Percentiles rank a stretch among this genome's conserved stretches.
phyloP scores from a whole-genome alignment of 2,888 invertebrate genomes.

The Notodonta ziczac region DNA sequence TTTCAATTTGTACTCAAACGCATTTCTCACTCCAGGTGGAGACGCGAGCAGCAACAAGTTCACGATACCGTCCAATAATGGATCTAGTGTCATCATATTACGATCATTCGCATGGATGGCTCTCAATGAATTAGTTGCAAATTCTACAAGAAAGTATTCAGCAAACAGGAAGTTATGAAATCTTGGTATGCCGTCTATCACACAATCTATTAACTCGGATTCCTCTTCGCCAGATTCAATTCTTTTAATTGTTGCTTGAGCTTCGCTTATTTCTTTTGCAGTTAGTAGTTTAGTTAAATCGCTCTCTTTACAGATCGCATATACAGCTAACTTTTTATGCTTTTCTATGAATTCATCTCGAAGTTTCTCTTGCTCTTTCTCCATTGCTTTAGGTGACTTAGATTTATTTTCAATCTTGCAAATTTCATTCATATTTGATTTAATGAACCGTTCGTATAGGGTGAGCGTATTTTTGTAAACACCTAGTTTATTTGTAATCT shows the following conservation, averaged over 20 bases:
- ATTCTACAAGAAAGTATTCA: constrained; percentile 49
- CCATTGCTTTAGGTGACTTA: constrained; percentile 10
- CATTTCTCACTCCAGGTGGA: constrained; percentile 39
- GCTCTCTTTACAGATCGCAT: constrained; percentile 43
- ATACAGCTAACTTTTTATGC: constrained; percentile 49
- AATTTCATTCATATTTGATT: constrained; percentile 40
- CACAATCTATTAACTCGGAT: constrained; percentile 36
- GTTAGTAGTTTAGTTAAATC: constrained; percentile 42
- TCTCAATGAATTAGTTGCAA: constrained; percentile 33
- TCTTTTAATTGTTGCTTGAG: constrained; percentile 36
- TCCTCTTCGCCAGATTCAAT: constrained; percentile 43
- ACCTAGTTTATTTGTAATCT: constrained; percentile 34
- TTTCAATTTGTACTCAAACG: constrained; percentile 50
- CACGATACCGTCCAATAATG: constrained; percentile 43
- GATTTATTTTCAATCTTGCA: constrained; percentile 27
- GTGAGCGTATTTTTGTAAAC: constrained; percentile 36
- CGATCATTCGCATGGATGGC: not conserved
- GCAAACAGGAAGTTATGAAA: constrained; percentile 49
- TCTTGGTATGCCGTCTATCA: constrained; percentile 44
- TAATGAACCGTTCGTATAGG: constrained; percentile 42
- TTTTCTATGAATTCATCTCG: constrained; percentile 36
- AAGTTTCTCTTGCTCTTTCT: constrained; percentile 16
- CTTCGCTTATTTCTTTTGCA: constrained; percentile 39
- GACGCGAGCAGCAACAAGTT: constrained; percentile 39
- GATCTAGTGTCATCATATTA: constrained; percentile 15